Conservation (phyloP, 1,140 invertebrate genomes). For the Drosophila cardini region DNA sequence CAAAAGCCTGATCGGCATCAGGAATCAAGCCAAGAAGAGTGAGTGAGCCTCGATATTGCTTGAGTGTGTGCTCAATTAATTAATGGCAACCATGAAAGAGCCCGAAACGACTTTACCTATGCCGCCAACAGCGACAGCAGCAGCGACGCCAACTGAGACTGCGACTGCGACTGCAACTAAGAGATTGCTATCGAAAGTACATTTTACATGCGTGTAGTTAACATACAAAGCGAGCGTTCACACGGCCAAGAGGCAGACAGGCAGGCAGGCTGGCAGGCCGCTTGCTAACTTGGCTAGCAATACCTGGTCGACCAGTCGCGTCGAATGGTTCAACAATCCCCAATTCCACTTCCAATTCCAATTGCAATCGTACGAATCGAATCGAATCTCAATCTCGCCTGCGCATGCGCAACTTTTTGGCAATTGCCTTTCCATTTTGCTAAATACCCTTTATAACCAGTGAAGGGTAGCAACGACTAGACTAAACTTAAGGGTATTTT, state of each 20-base stretch:
- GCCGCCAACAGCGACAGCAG: conserved; percentile 41
- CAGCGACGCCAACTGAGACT: conserved; percentile 11
- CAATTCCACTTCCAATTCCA: conserved; percentile 43
- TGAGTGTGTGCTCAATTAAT: conserved; percentile 76
- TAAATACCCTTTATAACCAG: conserved; percentile 23
- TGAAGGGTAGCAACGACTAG: background rate
- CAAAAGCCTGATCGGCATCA: conserved; percentile 56
- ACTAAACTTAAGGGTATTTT: too few relatives aligned
- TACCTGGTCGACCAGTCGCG: conserved; percentile 17
- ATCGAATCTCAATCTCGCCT: conserved; percentile 52
- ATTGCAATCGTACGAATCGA: conserved; percentile 37
- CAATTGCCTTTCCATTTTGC: conserved; percentile 55
- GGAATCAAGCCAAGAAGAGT: conserved; percentile 1
- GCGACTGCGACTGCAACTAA: conserved; percentile 36
- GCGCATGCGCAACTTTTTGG: conserved; percentile 60
- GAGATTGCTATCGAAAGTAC: conserved; percentile 80
- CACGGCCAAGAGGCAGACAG: conserved; percentile 50
- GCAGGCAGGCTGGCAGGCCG: background rate
- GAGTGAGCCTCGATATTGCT: background rate
- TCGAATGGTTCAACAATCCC: conserved; percentile 47
- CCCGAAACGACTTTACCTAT: conserved; percentile 52
- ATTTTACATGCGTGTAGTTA: conserved; percentile 81
- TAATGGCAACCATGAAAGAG: conserved; percentile 81
- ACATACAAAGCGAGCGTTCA: conserved; percentile 76
- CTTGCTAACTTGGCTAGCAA: conserved; percentile 10